Evolutionary conservation across 2,113 vertebrate species (phyloP).

Genomic region (Xiphophorus hellerii): DNA sequence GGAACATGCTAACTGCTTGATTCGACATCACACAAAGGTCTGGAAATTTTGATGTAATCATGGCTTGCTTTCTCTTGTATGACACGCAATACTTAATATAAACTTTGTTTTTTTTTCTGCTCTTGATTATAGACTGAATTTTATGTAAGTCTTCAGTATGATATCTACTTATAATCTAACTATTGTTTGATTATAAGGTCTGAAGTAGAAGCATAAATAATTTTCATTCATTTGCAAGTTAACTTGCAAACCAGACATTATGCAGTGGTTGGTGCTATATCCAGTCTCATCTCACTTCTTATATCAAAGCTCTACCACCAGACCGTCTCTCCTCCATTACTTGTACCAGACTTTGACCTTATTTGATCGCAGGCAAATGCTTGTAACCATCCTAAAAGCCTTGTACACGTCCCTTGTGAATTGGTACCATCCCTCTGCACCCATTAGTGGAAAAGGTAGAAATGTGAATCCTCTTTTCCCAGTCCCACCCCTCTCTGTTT

Average conservation of each 20-base stretch:
- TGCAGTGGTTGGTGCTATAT: neutral
- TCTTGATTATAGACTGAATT: neutral
- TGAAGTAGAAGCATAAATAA: no score
- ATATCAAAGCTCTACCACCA: neutral
- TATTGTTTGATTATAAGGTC: no score
- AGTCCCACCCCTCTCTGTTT: conserved; percentile 4
- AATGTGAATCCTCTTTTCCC: conserved; percentile 12
- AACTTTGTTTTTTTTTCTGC: conserved; percentile 8
- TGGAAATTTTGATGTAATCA: conserved; percentile 30
- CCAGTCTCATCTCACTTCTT: neutral
- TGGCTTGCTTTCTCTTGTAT: conserved; percentile 23
- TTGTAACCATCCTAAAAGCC: neutral
- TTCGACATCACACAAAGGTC: conserved; percentile 31
- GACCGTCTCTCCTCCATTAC: neutral
- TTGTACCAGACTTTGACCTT: neutral
- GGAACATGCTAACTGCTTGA: conserved; percentile 25
- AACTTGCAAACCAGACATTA: neutral
- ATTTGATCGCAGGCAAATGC: conserved; percentile 6
- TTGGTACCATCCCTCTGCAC: neutral
- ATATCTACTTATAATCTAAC: neutral
- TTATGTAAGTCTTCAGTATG: neutral
- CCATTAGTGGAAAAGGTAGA: neutral
- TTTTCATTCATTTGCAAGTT: neutral
- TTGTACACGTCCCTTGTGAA: neutral
- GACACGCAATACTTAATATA: neutral